Conservation (phyloP, 2,888 invertebrate species). For the Coelopa pilipes region DNA sequence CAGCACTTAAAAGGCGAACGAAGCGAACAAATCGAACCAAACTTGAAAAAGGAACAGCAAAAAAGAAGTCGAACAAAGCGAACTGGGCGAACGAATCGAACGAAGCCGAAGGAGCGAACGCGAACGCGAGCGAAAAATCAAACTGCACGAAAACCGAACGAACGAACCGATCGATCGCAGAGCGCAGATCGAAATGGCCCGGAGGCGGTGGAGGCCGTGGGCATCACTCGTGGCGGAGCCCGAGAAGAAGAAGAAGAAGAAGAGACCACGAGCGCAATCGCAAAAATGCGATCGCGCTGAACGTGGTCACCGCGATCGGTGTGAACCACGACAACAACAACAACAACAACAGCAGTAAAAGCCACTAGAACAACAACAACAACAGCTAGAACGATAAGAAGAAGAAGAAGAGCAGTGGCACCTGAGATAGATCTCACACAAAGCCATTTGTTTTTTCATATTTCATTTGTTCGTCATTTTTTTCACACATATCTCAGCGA, state of each 20-base stretch:
- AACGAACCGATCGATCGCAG: slow-evolving; percentile 17
- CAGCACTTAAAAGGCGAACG: background rate
- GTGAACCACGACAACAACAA: slow-evolving; percentile 31
- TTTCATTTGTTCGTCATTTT: too few species aligned
- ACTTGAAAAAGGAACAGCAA: background rate
- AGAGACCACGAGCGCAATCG: background rate
- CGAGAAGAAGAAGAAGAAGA: slow-evolving; percentile 12
- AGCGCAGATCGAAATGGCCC: slow-evolving; percentile 16
- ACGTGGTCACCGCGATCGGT: slow-evolving; percentile 16
- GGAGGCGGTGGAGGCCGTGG: slow-evolving; percentile 22
- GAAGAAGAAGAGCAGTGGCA: background rate
- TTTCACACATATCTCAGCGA: background rate
- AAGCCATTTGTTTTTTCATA: too few species aligned
- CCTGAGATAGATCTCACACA: background rate
- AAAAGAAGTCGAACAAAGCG: background rate
- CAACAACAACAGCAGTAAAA: too few species aligned
- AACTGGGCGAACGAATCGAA: background rate
- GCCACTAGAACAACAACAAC: slow-evolving; percentile 13
- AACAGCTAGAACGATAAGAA: too few species aligned
- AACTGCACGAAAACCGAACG: slow-evolving; percentile 36
- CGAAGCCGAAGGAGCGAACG: background rate
- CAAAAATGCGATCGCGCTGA: background rate
- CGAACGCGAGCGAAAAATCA: slow-evolving; percentile 30
- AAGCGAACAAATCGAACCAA: background rate
- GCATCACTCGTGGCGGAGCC: background rate